These are phyloP conservation scores for Butorides virescens DNA, from an alignment of 2,113 vertebrate genomes.

Conservation along the genomic window DNA sequence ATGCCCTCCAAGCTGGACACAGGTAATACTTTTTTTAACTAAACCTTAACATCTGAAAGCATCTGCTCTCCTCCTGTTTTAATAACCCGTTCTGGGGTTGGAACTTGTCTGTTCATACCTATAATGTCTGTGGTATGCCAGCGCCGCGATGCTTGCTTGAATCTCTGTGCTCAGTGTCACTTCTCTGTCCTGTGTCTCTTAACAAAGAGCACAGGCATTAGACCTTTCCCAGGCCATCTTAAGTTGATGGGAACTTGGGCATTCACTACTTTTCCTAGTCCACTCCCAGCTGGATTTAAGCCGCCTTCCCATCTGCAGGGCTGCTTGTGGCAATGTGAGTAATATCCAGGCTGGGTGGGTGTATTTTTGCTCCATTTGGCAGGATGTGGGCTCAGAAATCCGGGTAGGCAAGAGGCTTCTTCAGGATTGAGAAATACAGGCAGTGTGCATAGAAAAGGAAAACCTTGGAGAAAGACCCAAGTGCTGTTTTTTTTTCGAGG, in stretches of 20 bases:
- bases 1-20: neutral
- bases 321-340: neutral
- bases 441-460: neutral
- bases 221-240: neutral
- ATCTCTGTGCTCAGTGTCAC: neutral
- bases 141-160: neutral
- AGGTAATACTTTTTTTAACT: neutral
- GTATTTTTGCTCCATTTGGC: neutral
- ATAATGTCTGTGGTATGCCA: neutral
- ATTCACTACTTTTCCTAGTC: neutral
- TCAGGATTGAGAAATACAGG: neutral
- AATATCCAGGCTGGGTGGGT: neutral
- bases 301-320: neutral
- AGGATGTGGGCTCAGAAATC: neutral
- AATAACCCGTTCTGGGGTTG: neutral
- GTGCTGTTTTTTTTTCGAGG: neutral
- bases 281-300: neutral
- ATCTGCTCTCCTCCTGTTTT: neutral
- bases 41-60: neutral
- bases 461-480: neutral
- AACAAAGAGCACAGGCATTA: neutral
- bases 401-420: neutral
- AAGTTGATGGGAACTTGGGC: neutral
- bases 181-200: neutral
- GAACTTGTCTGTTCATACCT: neutral